Conservation (phyloP, 2,888 invertebrate species). For the Diaperis boleti region DNA sequence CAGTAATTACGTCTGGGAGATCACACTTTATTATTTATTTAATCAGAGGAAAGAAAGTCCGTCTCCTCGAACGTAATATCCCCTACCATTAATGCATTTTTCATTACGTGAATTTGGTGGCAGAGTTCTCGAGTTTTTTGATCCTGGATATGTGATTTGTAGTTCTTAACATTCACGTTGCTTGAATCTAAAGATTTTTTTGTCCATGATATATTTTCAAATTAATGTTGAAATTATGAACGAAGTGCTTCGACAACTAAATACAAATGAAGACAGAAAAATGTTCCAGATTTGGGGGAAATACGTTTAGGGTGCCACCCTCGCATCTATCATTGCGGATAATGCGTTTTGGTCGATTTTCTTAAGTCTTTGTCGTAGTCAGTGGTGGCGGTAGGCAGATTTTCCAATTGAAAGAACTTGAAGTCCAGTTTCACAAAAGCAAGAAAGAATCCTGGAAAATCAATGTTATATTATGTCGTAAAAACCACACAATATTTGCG, state of each 20-base stretch:
- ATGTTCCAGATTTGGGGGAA: slow-evolving; percentile 5
- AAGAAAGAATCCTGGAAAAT: slow-evolving; percentile 27
- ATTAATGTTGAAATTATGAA: slow-evolving; percentile 5
- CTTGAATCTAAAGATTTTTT: too few species aligned
- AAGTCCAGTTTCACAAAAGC: slow-evolving; percentile 30
- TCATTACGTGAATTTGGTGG: slow-evolving; percentile 2
- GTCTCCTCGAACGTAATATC: slow-evolving; percentile 1
- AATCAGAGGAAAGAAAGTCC: slow-evolving; percentile 7
- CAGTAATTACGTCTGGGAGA: background rate
- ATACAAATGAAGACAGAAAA: slow-evolving; percentile 17
- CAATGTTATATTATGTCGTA: slow-evolving; percentile 23
- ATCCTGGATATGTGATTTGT: slow-evolving; percentile 9
- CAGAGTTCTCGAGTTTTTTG: background rate
- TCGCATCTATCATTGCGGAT: slow-evolving; percentile 25
- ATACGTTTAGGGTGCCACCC: slow-evolving; percentile 29
- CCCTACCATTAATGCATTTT: slow-evolving; percentile 9
- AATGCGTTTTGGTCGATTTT: slow-evolving; percentile 35
- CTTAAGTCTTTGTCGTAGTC: slow-evolving; percentile 34
- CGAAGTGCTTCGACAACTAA: slow-evolving; percentile 10
- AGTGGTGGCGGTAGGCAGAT: slow-evolving; percentile 31
- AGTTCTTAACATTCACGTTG: background rate
- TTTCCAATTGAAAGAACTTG: slow-evolving; percentile 31
- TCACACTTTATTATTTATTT: slow-evolving; percentile 18
- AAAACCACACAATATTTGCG: slow-evolving; percentile 26
- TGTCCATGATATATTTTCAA: slow-evolving; percentile 1